phyloP scores from a whole-genome alignment of 1,140 invertebrate genomes.

The Helicoverpa armigera region DNA sequence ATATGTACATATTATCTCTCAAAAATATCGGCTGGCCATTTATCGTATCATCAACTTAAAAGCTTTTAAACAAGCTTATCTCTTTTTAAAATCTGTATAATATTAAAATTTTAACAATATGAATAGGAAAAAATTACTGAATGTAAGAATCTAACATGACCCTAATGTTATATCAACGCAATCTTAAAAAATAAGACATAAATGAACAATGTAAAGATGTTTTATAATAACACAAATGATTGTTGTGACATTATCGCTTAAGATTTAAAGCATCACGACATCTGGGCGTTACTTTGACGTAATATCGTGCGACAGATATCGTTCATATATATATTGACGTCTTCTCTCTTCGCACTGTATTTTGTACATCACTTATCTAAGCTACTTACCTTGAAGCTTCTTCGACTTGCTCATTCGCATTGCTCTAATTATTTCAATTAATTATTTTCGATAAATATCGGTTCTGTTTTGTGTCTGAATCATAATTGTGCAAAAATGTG shows the following conservation, averaged over 20 bases:
- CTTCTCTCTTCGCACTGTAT: constrained; percentile 75
- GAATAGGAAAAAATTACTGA: not conserved
- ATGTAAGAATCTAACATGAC: constrained; percentile 16
- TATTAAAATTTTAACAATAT: not conserved
- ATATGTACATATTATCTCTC: too few species aligned
- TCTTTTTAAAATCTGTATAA: not conserved
- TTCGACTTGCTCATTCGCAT: constrained; percentile 68
- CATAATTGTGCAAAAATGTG: constrained; percentile 73
- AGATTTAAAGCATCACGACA: constrained; percentile 82
- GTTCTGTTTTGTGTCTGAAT: constrained; percentile 43
- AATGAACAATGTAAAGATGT: constrained; percentile 37
- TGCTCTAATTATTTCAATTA: constrained; percentile 66
- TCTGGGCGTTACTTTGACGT: constrained; percentile 85
- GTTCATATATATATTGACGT: constrained; percentile 84
- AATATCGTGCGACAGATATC: constrained; percentile 81
- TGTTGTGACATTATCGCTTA: constrained; percentile 77
- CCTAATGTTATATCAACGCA: constrained; percentile 17
- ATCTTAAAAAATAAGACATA: constrained; percentile 33
- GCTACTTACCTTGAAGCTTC: constrained; percentile 83
- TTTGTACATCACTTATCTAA: constrained; percentile 84
- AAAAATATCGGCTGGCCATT: too few species aligned
- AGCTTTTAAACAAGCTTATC: not conserved
- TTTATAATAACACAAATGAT: constrained; percentile 60
- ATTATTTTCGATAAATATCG: constrained; percentile 61
- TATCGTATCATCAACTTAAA: not conserved